phyloP scores from a whole-genome alignment of 2,797 vertebrate species.

The Synanceia verrucosa region DNA sequence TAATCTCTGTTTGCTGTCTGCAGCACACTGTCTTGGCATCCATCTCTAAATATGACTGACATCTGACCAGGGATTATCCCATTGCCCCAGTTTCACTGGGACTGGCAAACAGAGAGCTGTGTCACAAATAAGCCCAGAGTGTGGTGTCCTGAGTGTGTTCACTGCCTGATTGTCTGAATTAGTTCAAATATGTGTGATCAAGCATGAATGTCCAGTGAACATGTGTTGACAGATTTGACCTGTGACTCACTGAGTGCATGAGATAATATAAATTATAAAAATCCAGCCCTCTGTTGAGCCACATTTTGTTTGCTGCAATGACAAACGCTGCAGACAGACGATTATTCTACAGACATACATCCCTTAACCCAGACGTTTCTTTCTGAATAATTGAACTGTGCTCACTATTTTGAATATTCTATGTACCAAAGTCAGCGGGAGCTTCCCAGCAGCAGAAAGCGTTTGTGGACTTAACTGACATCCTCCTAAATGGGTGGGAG shows the following conservation, averaged over 20 bases:
- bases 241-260: not conserved
- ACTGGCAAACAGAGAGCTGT: constrained; percentile 26
- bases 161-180: not conserved
- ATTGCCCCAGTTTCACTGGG: constrained; percentile 62
- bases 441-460: constrained; percentile 18
- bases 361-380: constrained; percentile 58
- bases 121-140: constrained; percentile 21
- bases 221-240: not conserved
- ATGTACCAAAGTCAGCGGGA: constrained; percentile 43
- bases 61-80: constrained; percentile 69
- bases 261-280: constrained; percentile 22
- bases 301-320: constrained; percentile 10
- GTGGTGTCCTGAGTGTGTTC: not conserved
- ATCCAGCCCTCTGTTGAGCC: not conserved
- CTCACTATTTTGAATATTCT: constrained; percentile 63
- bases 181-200: not conserved
- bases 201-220: not conserved
- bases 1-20: constrained; percentile 52
- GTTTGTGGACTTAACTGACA: constrained; percentile 33
- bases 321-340: constrained; percentile 15
- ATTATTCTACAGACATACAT: constrained; percentile 25
- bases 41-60: constrained; percentile 60
- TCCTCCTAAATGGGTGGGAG: constrained; percentile 25
- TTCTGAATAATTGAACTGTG: constrained; percentile 71
- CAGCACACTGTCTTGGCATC: constrained; percentile 48